phyloP scores from a whole-genome alignment of 2,888 invertebrate genomes.

The Caenorhabditis macrosperma region DNA sequence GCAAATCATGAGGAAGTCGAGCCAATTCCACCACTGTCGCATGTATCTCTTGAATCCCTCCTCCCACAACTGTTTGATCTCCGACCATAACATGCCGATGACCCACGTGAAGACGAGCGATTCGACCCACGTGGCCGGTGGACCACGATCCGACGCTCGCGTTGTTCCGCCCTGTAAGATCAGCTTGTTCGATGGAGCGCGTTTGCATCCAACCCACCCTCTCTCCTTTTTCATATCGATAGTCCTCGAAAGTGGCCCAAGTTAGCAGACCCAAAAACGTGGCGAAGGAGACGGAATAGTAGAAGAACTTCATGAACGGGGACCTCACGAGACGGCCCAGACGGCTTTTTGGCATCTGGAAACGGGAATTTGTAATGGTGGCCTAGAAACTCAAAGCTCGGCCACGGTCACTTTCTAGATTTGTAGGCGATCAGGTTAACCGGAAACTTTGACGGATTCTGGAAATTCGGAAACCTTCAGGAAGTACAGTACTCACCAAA shows the following conservation, averaged over 20 bases:
- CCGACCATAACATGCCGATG: slow-evolving; percentile 83
- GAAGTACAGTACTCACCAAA: too few relatives aligned
- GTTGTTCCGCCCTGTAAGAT: slow-evolving; percentile 64
- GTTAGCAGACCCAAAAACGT: slow-evolving; percentile 83
- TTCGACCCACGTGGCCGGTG: slow-evolving; percentile 82
- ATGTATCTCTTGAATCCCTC: slow-evolving; percentile 83
- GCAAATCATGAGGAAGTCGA: slow-evolving; percentile 84
- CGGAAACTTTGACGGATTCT: not conserved
- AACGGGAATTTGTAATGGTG: too few relatives aligned
- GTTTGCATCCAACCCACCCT: too few relatives aligned
- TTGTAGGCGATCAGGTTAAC: too few relatives aligned
- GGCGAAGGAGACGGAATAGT: slow-evolving; percentile 83
- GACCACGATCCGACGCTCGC: slow-evolving; percentile 81
- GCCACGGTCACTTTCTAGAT: too few relatives aligned
- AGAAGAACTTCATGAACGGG: slow-evolving; percentile 84
- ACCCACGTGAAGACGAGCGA: slow-evolving; percentile 83
- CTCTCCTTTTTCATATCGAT: slow-evolving; percentile 74
- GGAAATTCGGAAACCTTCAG: too few relatives aligned
- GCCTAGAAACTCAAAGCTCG: too few relatives aligned
- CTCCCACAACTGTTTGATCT: slow-evolving; percentile 84
- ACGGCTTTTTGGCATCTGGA: slow-evolving; percentile 81
- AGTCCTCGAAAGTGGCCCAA: slow-evolving; percentile 81
- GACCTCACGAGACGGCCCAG: slow-evolving; percentile 83
- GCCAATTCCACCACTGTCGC: slow-evolving; percentile 84
- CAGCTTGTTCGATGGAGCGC: not conserved